Conservation (phyloP, 2,113 vertebrate genomes). For the Himantopus leucocephalus region DNA sequence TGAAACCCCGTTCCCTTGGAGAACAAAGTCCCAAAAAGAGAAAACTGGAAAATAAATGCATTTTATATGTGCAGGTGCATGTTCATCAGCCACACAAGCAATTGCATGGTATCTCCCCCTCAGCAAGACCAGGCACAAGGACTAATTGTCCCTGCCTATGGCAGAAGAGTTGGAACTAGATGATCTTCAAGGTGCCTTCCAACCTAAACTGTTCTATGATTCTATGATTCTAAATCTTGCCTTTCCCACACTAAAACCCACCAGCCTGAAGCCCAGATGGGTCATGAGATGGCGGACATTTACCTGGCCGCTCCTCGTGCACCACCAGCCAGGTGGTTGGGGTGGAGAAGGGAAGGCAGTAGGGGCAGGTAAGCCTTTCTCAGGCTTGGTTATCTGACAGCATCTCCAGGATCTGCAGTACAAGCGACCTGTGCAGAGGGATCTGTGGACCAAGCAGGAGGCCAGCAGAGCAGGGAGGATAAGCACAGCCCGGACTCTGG, state of each 20-base stretch:
- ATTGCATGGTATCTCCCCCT: neutral
- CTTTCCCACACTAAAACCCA: no score
- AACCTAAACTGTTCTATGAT: no score
- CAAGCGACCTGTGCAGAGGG: neutral
- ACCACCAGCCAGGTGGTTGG: neutral
- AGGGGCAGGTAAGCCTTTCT: neutral
- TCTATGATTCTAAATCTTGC: no score
- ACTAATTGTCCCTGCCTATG: neutral
- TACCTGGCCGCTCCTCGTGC: neutral
- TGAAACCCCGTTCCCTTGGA: neutral
- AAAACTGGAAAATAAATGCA: neutral
- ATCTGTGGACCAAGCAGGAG: neutral
- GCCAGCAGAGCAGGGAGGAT: neutral
- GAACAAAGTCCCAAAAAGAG: neutral
- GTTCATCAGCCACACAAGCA: accelerated
- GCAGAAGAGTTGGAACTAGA: no score
- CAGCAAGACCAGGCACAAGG: neutral
- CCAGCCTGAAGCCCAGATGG: no score
- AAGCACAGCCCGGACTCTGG: no score
- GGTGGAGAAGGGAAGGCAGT: neutral
- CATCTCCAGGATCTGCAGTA: neutral
- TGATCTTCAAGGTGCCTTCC: no score
- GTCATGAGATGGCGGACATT: neutral
- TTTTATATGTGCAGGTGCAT: neutral
- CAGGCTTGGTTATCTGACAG: neutral